Percentiles rank a stretch among this genome's conserved stretches.
phyloP scores from a whole-genome alignment of 2,888 invertebrate species.

The Andrena haemorrhoa region DNA sequence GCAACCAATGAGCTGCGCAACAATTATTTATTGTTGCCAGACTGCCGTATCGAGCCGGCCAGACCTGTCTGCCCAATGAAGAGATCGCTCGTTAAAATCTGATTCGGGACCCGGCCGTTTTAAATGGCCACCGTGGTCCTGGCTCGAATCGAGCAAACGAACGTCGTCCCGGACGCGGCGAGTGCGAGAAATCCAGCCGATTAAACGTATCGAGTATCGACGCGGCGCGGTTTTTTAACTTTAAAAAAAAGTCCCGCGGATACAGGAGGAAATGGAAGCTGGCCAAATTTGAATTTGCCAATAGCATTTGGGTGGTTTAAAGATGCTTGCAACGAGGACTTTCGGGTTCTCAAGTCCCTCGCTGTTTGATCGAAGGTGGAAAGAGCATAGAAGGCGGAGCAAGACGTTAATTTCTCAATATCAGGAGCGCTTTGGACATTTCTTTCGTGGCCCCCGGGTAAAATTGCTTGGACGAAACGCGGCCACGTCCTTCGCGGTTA shows the following conservation, averaged over 20 bases:
- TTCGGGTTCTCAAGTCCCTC: too few relatives aligned
- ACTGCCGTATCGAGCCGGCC: slow-evolving; percentile 68
- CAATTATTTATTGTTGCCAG: slow-evolving; percentile 84
- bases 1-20: slow-evolving; percentile 82
- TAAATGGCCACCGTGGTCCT: slow-evolving; percentile 41
- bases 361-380: too few relatives aligned
- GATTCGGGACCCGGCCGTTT: slow-evolving; percentile 39
- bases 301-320: too few relatives aligned
- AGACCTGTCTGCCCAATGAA: slow-evolving; percentile 74
- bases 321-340: too few relatives aligned
- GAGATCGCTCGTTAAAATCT: slow-evolving; percentile 71
- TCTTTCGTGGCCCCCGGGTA: not conserved
- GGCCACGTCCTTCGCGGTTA: not conserved
- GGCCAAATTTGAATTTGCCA: too few relatives aligned
- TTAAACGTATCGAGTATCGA: not conserved
- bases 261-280: too few relatives aligned
- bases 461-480: slow-evolving; percentile 9
- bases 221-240: too few relatives aligned
- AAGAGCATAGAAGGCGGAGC: too few relatives aligned
- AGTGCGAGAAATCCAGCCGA: not conserved
- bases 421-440: not conserved
- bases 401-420: too few relatives aligned
- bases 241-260: not conserved
- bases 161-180: not conserved
- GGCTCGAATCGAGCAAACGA: slow-evolving; percentile 29